phyloP scores from a whole-genome alignment of 2,888 invertebrate genomes.

The Muschampia plurimacula region DNA sequence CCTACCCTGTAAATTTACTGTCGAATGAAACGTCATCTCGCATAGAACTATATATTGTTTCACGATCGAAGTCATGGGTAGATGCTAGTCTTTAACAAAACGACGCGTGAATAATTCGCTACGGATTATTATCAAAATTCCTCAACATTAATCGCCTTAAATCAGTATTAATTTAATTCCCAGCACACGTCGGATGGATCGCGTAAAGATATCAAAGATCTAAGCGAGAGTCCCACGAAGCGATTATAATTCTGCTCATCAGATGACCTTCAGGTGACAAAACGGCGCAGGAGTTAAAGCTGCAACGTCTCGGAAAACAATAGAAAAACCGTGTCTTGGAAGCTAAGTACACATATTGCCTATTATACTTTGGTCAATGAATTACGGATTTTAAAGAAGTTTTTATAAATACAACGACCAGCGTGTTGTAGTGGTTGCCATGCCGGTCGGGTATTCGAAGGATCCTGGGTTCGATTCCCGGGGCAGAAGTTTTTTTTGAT shows the following conservation, averaged over 20 bases:
- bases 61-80: too few relatives aligned
- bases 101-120: background rate
- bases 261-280: conserved; percentile 33
- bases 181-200: conserved; percentile 16
- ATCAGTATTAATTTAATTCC: conserved; percentile 35
- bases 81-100: background rate
- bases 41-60: too few relatives aligned
- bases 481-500: too few relatives aligned
- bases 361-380: too few relatives aligned
- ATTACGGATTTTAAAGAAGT: too few relatives aligned
- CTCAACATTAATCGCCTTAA: conserved; percentile 23
- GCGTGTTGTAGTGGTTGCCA: too few relatives aligned
- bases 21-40: too few relatives aligned
- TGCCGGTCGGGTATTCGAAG: too few relatives aligned
- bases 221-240: conserved; percentile 26
- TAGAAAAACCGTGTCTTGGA: conserved; percentile 23
- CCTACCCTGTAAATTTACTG: too few relatives aligned
- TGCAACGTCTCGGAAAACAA: conserved; percentile 23
- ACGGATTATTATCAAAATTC: background rate
- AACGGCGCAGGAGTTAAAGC: conserved; percentile 8
- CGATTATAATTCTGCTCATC: conserved; percentile 28
- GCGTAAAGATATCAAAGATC: conserved; percentile 31
- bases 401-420: too few relatives aligned
- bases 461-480: too few relatives aligned
- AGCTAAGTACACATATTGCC: conserved; percentile 1